phyloP scores from a whole-genome alignment of 1,140 invertebrate genomes.

The Cataglyphis hispanica region DNA sequence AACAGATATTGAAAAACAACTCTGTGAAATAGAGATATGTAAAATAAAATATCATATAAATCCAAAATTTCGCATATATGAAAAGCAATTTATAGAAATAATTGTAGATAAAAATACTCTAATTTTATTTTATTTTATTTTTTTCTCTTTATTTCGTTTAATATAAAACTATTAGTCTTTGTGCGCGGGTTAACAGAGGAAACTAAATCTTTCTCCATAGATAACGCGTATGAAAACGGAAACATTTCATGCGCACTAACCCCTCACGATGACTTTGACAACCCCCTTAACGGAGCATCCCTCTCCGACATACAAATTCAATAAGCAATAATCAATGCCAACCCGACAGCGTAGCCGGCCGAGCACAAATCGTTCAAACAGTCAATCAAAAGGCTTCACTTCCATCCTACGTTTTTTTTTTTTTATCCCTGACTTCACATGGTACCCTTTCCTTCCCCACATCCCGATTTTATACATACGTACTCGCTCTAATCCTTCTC shows the following conservation, averaged over 20 bases:
- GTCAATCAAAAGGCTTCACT: slow-evolving; percentile 84
- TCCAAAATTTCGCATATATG: neutral
- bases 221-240: slow-evolving; percentile 56
- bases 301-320: slow-evolving; percentile 82
- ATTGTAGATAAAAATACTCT: neutral
- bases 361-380: slow-evolving; percentile 86
- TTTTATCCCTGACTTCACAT: slow-evolving; percentile 57
- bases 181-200: neutral
- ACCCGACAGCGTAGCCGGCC: slow-evolving; percentile 77
- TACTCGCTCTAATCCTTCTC: slow-evolving; percentile 45
- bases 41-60: neutral
- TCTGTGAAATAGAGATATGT: neutral
- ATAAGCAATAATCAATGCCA: slow-evolving; percentile 86
- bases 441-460: slow-evolving; percentile 41
- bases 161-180: neutral
- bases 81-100: too few species aligned
- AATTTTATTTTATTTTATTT: neutral
- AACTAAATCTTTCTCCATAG: slow-evolving; percentile 15
- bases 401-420: slow-evolving; percentile 74
- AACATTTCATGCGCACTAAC: slow-evolving; percentile 62
- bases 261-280: slow-evolving; percentile 73
- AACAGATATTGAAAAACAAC: neutral
- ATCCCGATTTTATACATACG: slow-evolving; percentile 38
- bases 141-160: neutral
- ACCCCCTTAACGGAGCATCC: slow-evolving; percentile 66